Evolutionary conservation across 2,888 invertebrate genomes (phyloP).

Genomic region (Halocaridina rubra): DNA sequence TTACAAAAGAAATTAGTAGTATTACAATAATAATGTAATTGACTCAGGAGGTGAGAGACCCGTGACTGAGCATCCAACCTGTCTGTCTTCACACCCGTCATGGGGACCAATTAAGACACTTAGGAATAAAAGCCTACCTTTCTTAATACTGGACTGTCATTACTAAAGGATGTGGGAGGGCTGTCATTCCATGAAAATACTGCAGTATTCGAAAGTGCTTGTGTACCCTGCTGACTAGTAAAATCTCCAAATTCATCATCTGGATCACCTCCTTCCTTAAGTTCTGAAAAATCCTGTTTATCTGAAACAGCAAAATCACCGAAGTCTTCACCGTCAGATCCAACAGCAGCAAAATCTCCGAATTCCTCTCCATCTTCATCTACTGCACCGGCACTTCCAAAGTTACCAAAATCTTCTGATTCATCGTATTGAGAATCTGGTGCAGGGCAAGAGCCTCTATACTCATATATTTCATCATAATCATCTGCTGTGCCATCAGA

Average conservation of each 20-base stretch:
- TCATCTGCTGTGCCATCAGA: background rate
- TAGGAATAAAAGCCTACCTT: constrained; percentile 13
- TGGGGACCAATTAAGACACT: too few species aligned
- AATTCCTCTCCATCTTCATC: constrained; percentile 29
- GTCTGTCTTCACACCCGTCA: too few species aligned
- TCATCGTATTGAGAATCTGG: background rate
- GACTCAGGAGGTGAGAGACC: too few species aligned
- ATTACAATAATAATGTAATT: too few species aligned
- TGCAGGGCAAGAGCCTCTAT: background rate
- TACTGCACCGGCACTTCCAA: background rate
- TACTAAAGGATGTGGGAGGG: background rate
- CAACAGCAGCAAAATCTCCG: constrained; percentile 32
- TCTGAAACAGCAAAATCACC: constrained; percentile 7
- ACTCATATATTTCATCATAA: background rate
- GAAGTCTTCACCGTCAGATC: constrained; percentile 10
- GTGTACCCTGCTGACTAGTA: background rate
- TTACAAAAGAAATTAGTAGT: too few species aligned
- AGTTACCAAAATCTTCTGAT: constrained; percentile 26
- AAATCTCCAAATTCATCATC: constrained; percentile 53
- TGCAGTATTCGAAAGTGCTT: background rate
- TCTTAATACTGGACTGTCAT: constrained; percentile 27
- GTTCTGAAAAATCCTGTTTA: background rate
- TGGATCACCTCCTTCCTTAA: background rate
- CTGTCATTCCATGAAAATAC: background rate
- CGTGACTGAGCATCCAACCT: too few species aligned